phyloP scores from a whole-genome alignment of 2,888 invertebrate genomes.

The Zele albiditarsus region DNA sequence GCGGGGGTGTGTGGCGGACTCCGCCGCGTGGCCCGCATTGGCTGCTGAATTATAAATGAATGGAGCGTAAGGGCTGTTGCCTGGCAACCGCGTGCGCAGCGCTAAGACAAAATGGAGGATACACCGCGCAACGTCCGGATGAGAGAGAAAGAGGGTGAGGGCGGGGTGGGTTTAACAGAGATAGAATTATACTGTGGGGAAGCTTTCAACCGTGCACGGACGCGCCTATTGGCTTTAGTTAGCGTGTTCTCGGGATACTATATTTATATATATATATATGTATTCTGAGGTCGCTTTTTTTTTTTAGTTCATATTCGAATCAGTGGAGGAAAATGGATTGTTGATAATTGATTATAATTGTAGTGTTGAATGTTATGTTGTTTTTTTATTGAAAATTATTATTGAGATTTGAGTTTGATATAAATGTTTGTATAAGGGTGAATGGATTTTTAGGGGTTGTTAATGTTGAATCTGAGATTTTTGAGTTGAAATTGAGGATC shows the following conservation, averaged over 20 bases:
- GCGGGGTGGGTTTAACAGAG: not conserved
- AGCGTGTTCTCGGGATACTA: not conserved
- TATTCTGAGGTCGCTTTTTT: not conserved
- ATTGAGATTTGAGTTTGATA: too few species aligned
- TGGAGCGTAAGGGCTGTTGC: slow-evolving; percentile 73
- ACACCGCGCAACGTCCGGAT: slow-evolving; percentile 46
- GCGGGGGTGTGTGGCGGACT: slow-evolving; percentile 64
- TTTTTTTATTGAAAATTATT: too few species aligned
- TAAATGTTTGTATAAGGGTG: too few species aligned
- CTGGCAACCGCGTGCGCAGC: slow-evolving; percentile 71
- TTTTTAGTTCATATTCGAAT: not conserved
- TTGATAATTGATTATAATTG: too few species aligned
- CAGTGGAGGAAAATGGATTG: too few species aligned
- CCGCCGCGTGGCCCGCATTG: slow-evolving; percentile 73
- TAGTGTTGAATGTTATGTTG: too few species aligned
- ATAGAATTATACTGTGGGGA: slow-evolving; percentile 11
- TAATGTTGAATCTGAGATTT: too few species aligned
- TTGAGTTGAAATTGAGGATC: too few species aligned
- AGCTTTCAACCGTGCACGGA: slow-evolving; percentile 7
- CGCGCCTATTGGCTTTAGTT: slow-evolving; percentile 5
- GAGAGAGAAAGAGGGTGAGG: slow-evolving; percentile 18
- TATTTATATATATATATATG: not conserved
- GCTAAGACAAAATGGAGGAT: slow-evolving; percentile 73
- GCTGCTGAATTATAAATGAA: slow-evolving; percentile 73
- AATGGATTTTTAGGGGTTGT: too few species aligned